Percentiles rank a stretch among this genome's conserved stretches.
phyloP scores from a whole-genome alignment of 2,888 invertebrate species.

The Loripinus fragilis region DNA sequence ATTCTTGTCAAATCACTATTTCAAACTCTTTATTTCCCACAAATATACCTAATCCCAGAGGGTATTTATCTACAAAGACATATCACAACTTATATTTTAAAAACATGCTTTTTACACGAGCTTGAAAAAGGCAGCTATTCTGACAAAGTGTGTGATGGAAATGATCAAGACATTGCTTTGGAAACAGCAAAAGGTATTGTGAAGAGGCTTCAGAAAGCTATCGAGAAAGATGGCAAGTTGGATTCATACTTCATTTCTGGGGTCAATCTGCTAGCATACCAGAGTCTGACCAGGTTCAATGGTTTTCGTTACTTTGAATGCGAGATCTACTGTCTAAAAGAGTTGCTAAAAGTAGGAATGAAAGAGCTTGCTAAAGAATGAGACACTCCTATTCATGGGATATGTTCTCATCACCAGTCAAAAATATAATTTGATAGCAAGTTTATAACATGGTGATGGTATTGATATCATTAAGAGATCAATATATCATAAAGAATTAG shows the following conservation, averaged over 20 bases:
- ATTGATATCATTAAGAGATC: too few species aligned
- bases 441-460: too few species aligned
- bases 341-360: too few species aligned
- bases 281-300: constrained; percentile 15
- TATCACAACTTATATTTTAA: constrained; percentile 16
- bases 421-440: too few species aligned
- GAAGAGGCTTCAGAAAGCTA: neutral
- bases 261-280: constrained; percentile 11
- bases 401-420: too few species aligned
- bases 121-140: neutral
- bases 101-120: constrained; percentile 13
- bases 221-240: neutral
- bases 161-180: neutral
- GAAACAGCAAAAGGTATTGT: neutral
- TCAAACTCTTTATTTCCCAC: neutral
- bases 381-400: too few species aligned
- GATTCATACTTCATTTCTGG: constrained; percentile 15
- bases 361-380: too few species aligned
- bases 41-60: neutral
- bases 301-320: too few species aligned
- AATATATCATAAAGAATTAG: too few species aligned
- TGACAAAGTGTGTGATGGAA: neutral
- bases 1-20: constrained; percentile 8
- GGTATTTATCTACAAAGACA: neutral
- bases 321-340: too few species aligned